Evolutionary conservation across 2,888 invertebrate genomes (phyloP).

Genomic region (Mesorhabditis spiculigera): DNA sequence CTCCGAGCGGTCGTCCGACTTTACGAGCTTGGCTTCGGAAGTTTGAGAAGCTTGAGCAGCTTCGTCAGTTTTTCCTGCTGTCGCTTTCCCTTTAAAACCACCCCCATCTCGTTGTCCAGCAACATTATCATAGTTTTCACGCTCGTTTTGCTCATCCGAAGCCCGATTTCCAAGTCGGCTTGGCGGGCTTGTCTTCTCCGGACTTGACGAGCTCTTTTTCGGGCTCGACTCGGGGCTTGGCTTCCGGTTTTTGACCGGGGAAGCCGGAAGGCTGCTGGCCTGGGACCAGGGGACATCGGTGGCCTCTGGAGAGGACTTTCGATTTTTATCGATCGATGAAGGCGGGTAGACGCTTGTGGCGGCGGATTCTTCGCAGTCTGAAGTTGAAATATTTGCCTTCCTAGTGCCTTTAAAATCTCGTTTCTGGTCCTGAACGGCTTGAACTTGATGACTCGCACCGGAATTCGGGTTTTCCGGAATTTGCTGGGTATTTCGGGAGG

Average conservation of each 20-base stretch:
- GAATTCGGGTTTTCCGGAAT: too few relatives aligned
- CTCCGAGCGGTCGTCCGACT: too few relatives aligned
- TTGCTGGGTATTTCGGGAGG: too few relatives aligned
- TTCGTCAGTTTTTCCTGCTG: neutral
- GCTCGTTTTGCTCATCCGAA: too few relatives aligned
- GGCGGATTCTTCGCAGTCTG: neutral
- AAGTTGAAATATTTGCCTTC: neutral
- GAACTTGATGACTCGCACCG: neutral
- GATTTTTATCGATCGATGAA: neutral
- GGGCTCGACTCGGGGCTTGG: neutral
- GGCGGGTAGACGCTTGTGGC: conserved; percentile 1
- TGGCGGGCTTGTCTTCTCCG: neutral
- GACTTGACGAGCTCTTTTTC: neutral
- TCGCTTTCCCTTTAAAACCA: neutral
- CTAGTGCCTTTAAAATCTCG: neutral
- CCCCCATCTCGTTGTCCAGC: neutral
- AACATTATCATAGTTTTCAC: neutral
- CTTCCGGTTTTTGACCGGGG: conserved; percentile 4
- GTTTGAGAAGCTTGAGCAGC: neutral
- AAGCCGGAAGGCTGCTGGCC: neutral
- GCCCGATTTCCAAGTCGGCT: neutral
- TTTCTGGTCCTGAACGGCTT: neutral
- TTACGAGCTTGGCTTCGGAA: neutral
- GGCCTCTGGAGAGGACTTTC: neutral
- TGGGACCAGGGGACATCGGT: neutral